Percentiles rank a stretch among this genome's conserved stretches.
These are phyloP conservation scores for Diaperis boleti DNA, from an alignment of 2,888 invertebrate genomes.

Conservation along the genomic window DNA sequence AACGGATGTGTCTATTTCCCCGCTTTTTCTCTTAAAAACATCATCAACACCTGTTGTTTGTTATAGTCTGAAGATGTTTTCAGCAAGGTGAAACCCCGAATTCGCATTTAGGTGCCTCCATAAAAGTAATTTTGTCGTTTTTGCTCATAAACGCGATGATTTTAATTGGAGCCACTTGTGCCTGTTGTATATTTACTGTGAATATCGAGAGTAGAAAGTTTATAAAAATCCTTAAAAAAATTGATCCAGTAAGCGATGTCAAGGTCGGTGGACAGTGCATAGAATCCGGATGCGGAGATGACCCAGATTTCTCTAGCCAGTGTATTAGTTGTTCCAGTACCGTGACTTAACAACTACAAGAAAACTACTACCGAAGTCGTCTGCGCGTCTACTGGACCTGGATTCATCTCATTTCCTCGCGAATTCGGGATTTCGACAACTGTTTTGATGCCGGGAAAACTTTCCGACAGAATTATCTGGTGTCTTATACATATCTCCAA, in stretches of 20 bases:
- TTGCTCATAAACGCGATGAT: not conserved
- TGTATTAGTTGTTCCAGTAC: constrained; percentile 47
- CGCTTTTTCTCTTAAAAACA: not conserved
- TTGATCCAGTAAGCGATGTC: constrained; percentile 49
- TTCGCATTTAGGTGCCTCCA: not conserved
- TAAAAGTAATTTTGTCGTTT: not conserved
- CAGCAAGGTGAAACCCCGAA: no score
- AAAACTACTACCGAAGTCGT: constrained; percentile 13
- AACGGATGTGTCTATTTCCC: not conserved
- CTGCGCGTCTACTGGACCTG: not conserved
- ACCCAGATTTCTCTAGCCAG: constrained; percentile 50
- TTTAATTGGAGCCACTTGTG: not conserved
- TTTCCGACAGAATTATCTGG: no score
- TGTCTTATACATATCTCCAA: no score
- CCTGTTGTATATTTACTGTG: constrained; percentile 29
- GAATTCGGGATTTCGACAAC: not conserved
- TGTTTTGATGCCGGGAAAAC: not conserved
- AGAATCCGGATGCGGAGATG: constrained; percentile 53
- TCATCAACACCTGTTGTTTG: not conserved
- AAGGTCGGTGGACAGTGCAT: constrained; percentile 53
- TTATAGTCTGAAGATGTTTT: not conserved
- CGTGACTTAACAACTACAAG: constrained; percentile 42
- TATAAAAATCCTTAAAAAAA: constrained; percentile 52
- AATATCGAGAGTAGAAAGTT: constrained; percentile 47
- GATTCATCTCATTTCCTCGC: not conserved